A percentile compares a stretch with the other conserved stretches of the same genome.
Conservation (phyloP, 2,888 invertebrate species). For the Mactromeris polynyma region DNA sequence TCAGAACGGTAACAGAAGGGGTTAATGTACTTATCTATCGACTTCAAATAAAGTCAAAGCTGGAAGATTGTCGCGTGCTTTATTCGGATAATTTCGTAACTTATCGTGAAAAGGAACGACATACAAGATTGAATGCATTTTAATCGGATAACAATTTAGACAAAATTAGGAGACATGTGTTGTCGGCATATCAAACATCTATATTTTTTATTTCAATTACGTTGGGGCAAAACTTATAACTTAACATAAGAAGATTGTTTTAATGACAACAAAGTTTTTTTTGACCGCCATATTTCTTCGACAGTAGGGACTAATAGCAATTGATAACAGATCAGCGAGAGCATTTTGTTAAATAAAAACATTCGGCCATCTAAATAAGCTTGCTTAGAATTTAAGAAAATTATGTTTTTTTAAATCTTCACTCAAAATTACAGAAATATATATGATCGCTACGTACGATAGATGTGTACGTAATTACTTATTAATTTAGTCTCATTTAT, state of each 20-base stretch:
- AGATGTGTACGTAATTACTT: too few species aligned
- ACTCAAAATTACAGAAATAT: too few species aligned
- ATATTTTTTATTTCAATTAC: not conserved
- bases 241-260: not conserved
- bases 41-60: constrained; percentile 30
- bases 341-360: too few species aligned
- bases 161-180: constrained; percentile 5
- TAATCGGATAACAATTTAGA: constrained; percentile 33
- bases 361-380: too few species aligned
- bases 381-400: too few species aligned
- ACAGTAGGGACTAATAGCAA: too few species aligned
- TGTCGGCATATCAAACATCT: not conserved
- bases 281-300: not conserved
- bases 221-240: not conserved
- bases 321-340: too few species aligned
- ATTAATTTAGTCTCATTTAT: too few species aligned
- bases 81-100: constrained; percentile 28
- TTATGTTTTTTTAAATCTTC: too few species aligned
- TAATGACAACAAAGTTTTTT: not conserved
- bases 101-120: constrained; percentile 32
- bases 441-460: too few species aligned
- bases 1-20: constrained; percentile 54
- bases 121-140: not conserved
- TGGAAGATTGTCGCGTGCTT: constrained; percentile 34
- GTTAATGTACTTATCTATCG: constrained; percentile 44